Evolutionary conservation across 2,888 invertebrate genomes (phyloP), one percentile per base, ranked within the genome.

Genomic region (Odontocerum albicorne): DNA sequence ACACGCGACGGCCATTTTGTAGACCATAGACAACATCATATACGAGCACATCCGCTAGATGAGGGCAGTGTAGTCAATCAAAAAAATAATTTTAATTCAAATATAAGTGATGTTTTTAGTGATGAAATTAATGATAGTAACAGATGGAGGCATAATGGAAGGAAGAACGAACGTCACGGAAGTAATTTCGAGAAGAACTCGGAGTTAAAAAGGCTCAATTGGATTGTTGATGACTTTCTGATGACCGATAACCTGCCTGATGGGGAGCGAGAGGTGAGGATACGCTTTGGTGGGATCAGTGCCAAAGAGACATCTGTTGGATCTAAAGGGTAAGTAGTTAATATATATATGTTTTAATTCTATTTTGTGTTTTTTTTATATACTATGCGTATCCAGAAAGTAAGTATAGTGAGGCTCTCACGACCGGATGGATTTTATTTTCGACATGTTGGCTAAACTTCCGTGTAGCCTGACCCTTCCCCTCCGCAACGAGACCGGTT

Each of bases 291-390:
- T 58, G 85, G 85, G 4, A 70, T 87, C 32, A 80, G 80, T 10
- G 87, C 85, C 32, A 86, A 86, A 66, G 86, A 87, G 68, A 86
- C 86, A 0, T 80, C 77, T 39, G 82, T 83, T 36, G 77, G 75
- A 3, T 65, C 63, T 53, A 72, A 78, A 61, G 77, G 80, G 83
- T 82, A 66, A 79, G 49, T 47, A 39, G 16, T 19, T 16, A 27
- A 12, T 16, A 3, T 35, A 10, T 35, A 12, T n/a, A n/a, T n/a
- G n/a, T n/a, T n/a, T n/a, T n/a, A n/a, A n/a, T 35, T 35, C 12
- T 35, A 35, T 35, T 43, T 43, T 27, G 6, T 43, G 3, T 21
- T 10, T 7, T 21, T 2, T 15, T 7, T 12, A 10, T 1, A 4
- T 12, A 12, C 35, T 35, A 10, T 4, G 12, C 35, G 4, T 4